Conservation (phyloP, 2,113 vertebrate genomes). For the Microcebus griseorufus region DNA sequence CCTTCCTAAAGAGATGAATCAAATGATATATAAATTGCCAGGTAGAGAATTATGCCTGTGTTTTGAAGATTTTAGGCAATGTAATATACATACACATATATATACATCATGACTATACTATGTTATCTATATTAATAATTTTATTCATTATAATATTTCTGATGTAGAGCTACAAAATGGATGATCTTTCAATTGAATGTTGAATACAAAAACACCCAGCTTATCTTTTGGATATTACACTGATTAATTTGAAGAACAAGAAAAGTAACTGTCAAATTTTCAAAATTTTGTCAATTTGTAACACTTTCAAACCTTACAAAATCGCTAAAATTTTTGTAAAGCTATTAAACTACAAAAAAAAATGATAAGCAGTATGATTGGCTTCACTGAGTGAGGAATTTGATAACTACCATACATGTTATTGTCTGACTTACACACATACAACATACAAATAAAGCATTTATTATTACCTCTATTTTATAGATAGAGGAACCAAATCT, state of each 20-base stretch:
- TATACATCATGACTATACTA: background rate
- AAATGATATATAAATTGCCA: background rate
- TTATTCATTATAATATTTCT: constrained; percentile 35
- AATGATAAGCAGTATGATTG: background rate
- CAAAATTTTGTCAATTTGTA: constrained; percentile 14
- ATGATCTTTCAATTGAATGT: background rate
- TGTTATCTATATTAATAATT: background rate
- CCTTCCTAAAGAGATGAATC: constrained; percentile 76
- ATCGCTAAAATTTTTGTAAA: background rate
- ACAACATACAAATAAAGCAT: background rate
- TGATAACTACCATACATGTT: background rate
- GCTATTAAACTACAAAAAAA: background rate
- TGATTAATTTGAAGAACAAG: background rate
- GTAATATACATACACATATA: background rate
- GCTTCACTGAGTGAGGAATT: background rate
- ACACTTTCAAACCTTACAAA: background rate
- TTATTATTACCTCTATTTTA: background rate
- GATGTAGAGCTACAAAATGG: background rate
- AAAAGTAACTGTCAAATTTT: constrained; percentile 14
- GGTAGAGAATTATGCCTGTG: background rate
- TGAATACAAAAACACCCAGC: background rate
- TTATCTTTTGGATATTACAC: background rate
- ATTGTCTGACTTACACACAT: background rate
- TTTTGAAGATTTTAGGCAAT: constrained; percentile 20
- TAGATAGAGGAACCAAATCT: background rate